A percentile compares a stretch with the other conserved stretches of the same genome.
Evolutionary conservation across 2,888 invertebrate species (phyloP).

Genomic region (Gymnocheta viridis): DNA sequence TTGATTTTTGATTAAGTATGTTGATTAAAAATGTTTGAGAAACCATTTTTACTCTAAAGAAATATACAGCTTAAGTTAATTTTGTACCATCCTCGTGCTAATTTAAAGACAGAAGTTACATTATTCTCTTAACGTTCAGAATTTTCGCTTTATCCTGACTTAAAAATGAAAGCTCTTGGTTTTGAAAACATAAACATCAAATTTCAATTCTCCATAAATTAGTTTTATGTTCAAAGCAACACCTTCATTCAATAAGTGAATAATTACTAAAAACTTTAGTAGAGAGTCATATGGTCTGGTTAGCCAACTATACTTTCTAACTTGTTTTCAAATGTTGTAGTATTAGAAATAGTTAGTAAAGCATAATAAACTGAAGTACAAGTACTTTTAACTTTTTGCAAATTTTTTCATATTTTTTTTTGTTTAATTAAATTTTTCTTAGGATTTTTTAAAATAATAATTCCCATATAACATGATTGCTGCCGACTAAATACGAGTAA

Average conservation of each 20-base stretch:
- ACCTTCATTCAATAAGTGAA: background rate
- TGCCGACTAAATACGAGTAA: background rate
- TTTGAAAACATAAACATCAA: too few relatives aligned
- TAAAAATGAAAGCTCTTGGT: too few relatives aligned
- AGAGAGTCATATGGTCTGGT: background rate
- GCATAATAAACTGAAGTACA: background rate
- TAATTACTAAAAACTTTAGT: background rate
- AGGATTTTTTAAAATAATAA: background rate
- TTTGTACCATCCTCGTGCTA: too few relatives aligned
- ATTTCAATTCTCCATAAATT: background rate
- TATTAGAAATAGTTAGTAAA: slow-evolving; percentile 1
- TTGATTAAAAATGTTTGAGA: too few relatives aligned
- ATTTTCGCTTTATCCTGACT: too few relatives aligned
- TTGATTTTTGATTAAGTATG: too few relatives aligned
- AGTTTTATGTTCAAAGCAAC: background rate
- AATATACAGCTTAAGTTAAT: too few relatives aligned
- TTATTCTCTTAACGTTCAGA: too few relatives aligned
- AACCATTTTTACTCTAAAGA: too few relatives aligned
- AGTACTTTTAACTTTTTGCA: slow-evolving; percentile 9
- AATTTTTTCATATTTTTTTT: background rate
- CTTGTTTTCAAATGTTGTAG: slow-evolving; percentile 13
- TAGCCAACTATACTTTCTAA: slow-evolving; percentile 14
- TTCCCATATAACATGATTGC: background rate
- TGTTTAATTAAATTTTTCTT: background rate
- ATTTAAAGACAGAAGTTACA: too few relatives aligned